phyloP scores from a whole-genome alignment of 2,888 invertebrate species.

The Vesta saturnalis region DNA sequence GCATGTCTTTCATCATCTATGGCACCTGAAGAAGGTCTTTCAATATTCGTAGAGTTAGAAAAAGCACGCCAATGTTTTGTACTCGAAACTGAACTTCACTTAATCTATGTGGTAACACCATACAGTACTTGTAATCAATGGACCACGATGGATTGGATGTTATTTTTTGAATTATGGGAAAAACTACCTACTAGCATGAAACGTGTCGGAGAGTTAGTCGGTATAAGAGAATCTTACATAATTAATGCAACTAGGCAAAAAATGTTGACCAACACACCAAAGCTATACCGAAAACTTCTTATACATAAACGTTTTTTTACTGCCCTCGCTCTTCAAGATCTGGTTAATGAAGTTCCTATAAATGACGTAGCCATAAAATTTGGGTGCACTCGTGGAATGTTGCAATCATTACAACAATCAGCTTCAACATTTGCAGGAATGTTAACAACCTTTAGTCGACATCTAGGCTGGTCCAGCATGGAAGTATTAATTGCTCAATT shows the following conservation, averaged over 20 bases:
- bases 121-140: conserved; percentile 86
- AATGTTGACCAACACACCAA: conserved; percentile 67
- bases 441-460: conserved; percentile 94
- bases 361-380: conserved; percentile 84
- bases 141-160: conserved; percentile 83
- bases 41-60: conserved; percentile 89
- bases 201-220: conserved; percentile 88
- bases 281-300: conserved; percentile 64
- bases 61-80: conserved; percentile 91
- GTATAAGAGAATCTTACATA: conserved; percentile 87
- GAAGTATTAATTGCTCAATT: conserved; percentile 92
- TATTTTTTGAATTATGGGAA: conserved; percentile 84
- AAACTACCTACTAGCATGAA: conserved; percentile 80
- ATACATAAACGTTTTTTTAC: conserved; percentile 86
- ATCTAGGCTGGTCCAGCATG: conserved; percentile 92
- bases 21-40: conserved; percentile 92
- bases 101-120: conserved; percentile 95
- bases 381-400: conserved; percentile 85
- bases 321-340: conserved; percentile 89
- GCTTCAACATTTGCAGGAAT: conserved; percentile 97
- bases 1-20: conserved; percentile 94
- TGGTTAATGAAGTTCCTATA: conserved; percentile 90
- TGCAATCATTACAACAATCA: conserved; percentile 94
- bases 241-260: conserved; percentile 78
- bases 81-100: conserved; percentile 92